Evolutionary conservation across 2,797 vertebrate species (phyloP).

Genomic region (Danio jaintianensis): DNA sequence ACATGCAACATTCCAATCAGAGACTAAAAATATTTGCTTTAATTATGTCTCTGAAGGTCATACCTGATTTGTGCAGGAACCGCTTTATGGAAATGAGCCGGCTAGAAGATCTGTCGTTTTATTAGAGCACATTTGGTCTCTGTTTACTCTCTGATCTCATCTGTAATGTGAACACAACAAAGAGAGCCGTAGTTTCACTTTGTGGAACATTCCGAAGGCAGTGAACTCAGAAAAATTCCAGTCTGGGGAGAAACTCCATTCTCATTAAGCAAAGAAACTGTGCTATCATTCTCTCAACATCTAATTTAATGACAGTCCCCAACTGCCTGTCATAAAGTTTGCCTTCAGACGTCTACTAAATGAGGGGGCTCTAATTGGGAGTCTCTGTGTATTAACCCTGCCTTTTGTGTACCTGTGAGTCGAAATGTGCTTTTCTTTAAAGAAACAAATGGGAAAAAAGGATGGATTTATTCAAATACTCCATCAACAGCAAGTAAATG

Average conservation of each 20-base stretch:
- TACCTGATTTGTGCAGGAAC: conserved; percentile 40
- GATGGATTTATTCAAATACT: neutral
- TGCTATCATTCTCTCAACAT: conserved; percentile 42
- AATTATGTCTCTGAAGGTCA: conserved; percentile 48
- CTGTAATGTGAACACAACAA: conserved; percentile 44
- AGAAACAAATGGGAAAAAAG: neutral
- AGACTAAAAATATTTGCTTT: conserved; percentile 43
- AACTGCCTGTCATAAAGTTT: conserved; percentile 50
- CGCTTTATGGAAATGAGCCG: conserved; percentile 43
- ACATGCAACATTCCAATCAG: conserved; percentile 42
- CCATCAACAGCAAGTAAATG: too few relatives aligned
- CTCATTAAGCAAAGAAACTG: conserved; percentile 45
- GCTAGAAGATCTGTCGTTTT: conserved; percentile 45
- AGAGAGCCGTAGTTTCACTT: conserved; percentile 41
- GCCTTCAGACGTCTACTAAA: conserved; percentile 34
- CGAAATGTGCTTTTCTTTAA: conserved; percentile 7
- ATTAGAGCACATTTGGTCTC: conserved; percentile 42
- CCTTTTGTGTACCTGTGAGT: conserved; percentile 32
- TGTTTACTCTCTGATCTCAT: conserved; percentile 51
- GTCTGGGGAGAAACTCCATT: conserved; percentile 46
- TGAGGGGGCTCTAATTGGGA: conserved; percentile 40
- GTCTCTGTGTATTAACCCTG: conserved; percentile 37
- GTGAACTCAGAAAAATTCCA: conserved; percentile 43
- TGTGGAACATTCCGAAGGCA: conserved; percentile 34
- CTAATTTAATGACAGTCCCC: conserved; percentile 51